Conservation (phyloP, 2,797 vertebrate species). For the Nasua narica region DNA sequence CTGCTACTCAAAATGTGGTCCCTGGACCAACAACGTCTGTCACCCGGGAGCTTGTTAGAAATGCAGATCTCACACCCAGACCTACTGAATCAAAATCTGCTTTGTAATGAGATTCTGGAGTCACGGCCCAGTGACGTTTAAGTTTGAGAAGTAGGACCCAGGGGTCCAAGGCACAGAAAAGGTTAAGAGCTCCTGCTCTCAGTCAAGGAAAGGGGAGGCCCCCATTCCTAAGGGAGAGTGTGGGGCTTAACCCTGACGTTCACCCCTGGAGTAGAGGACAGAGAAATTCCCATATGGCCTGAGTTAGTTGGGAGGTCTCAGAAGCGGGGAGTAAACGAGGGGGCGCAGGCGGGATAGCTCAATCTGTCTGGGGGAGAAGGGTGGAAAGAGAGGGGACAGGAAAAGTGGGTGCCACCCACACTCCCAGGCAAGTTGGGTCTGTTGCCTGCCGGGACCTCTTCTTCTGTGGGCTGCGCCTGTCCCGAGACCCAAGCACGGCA, state of each 20-base stretch:
- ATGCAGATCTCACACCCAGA: neutral
- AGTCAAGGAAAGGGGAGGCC: neutral
- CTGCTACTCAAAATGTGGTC: neutral
- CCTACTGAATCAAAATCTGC: neutral
- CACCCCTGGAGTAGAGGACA: neutral
- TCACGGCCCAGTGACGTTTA: neutral
- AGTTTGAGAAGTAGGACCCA: neutral
- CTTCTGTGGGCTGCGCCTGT: constrained; percentile 23
- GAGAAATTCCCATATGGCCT: constrained; percentile 75
- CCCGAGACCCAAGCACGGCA: constrained; percentile 51
- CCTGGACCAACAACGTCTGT: neutral
- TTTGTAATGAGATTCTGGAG: constrained; percentile 8
- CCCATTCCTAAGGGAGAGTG: neutral
- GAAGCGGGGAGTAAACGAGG: constrained; percentile 71
- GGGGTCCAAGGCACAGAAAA: neutral
- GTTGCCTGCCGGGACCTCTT: constrained; percentile 62
- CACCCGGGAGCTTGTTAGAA: constrained; percentile 9
- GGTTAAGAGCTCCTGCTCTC: constrained; percentile 8
- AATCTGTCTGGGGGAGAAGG: constrained; percentile 67
- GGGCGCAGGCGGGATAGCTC: constrained; percentile 51
- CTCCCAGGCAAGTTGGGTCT: neutral
- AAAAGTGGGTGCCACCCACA: constrained; percentile 45
- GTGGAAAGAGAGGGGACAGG: constrained; percentile 69
- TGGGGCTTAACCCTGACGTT: neutral
- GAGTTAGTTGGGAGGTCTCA: constrained; percentile 60